Evolutionary conservation across 2,888 invertebrate species (phyloP).

Genomic region (Taphrorychus bicolor): DNA sequence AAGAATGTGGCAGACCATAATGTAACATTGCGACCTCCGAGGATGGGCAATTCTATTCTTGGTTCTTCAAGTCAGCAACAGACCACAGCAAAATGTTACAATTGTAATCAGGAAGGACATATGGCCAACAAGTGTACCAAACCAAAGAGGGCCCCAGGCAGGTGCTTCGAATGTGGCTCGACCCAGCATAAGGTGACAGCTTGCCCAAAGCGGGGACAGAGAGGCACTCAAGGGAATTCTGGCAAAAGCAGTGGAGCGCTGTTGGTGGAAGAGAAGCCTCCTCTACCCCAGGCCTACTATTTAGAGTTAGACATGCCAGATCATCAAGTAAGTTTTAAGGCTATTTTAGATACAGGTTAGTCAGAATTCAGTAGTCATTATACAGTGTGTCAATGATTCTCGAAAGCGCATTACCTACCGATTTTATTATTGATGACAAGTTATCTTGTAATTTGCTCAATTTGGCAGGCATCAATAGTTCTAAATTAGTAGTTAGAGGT

Average conservation of each 20-base stretch:
- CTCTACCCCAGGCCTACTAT: not conserved
- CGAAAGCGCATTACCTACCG: not conserved
- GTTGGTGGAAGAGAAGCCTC: not conserved
- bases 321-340: not conserved
- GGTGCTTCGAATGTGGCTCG: constrained; percentile 32
- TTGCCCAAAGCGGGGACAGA: constrained; percentile 20
- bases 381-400: not conserved
- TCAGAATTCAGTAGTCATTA: no score
- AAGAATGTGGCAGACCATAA: not conserved
- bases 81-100: constrained; percentile 5
- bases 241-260: not conserved
- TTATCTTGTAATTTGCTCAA: not conserved
- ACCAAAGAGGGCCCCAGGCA: constrained; percentile 28
- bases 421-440: not conserved
- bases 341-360: constrained; percentile 1
- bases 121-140: constrained; percentile 23
- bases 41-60: not conserved
- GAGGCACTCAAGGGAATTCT: not conserved
- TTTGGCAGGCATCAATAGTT: not conserved
- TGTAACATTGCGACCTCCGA: no score
- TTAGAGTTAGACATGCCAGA: not conserved
- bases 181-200: constrained; percentile 17
- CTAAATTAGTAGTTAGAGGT: not conserved
- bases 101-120: constrained; percentile 17
- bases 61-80: not conserved